Evolutionary conservation across 2,113 vertebrate species (phyloP), one percentile per base, ranked within the genome.

Genomic region (Dromas ardeola): DNA sequence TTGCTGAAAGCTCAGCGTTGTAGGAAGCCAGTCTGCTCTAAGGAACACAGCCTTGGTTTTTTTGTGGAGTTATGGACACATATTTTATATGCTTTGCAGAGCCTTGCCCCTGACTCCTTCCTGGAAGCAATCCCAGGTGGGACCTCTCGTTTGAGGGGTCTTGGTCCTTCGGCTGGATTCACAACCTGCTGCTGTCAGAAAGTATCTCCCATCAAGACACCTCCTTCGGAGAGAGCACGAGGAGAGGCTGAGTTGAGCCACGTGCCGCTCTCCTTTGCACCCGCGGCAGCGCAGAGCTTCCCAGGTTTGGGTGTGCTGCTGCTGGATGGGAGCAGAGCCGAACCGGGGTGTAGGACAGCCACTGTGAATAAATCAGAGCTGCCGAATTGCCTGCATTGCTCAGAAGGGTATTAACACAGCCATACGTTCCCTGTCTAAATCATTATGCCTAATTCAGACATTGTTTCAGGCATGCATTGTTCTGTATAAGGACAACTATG

Each of bases 211-310:
- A n/a, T 9, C 11, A 12, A 55, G 72, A 5, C 17, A 36, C 32
- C 30, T 74, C 49, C 36, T 61, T 55, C 22, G 38, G 59, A 11
- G n/a, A 34, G 43, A 22, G 38, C 30, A 43, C 0, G 4, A 74
- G 86, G 29, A 53, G 70, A 66, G 53, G 32, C 36, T 66, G 73
- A 27, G 32, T 34, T 0, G 9, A 70, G 52, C 36, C 47, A 32
- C 0, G 16, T 43, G 78, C 34, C 0, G 2, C 47, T 80, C 25
- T 55, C 32, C 53, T 62, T 34, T 42, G 38, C 66, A n/a, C 26
- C 40, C 5, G 0, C 0, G 0, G 42, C 9, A 16, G 34, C 4
- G 0, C 65, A 45, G 12, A 23, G 5, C 56, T 40, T 29, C 69
- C 63, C 26, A 21, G 63, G 36, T 43, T 42, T 34, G 26, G 30